Evolutionary conservation across 2,797 vertebrate genomes (phyloP).

Genomic region (Danio choprae): DNA sequence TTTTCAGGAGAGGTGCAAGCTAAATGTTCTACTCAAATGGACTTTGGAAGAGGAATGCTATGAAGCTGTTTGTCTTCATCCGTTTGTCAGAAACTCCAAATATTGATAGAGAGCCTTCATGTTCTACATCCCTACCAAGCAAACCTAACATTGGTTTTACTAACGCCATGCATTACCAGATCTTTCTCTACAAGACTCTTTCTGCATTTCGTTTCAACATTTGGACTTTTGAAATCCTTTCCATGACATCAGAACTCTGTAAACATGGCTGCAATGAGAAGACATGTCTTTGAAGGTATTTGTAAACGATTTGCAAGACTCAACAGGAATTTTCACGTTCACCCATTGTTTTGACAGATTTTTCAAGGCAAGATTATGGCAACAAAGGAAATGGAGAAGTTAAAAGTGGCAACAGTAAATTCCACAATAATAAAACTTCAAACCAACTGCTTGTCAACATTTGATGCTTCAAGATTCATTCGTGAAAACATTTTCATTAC

Average conservation of each 20-base stretch:
- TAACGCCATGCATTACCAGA: background rate
- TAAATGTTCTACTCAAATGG: background rate
- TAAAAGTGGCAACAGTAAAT: background rate
- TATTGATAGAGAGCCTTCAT: background rate
- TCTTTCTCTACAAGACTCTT: too few relatives aligned
- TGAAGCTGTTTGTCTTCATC: background rate
- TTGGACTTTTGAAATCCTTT: background rate
- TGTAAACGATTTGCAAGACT: background rate
- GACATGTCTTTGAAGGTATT: background rate
- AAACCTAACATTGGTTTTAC: background rate
- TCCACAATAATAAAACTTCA: background rate
- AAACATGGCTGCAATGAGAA: background rate
- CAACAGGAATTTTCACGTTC: background rate
- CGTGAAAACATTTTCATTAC: background rate
- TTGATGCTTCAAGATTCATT: background rate
- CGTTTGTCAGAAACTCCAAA: background rate
- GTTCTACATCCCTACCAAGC: background rate
- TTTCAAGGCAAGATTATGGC: background rate
- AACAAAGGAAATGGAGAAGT: background rate
- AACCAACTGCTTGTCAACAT: background rate
- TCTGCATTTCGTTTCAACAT: background rate
- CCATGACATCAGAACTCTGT: background rate
- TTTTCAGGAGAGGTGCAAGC: background rate
- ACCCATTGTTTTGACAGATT: background rate
- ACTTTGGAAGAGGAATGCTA: background rate